These are phyloP conservation scores for Lerema accius DNA, from an alignment of 1,140 invertebrate species.

Conservation along the genomic window DNA sequence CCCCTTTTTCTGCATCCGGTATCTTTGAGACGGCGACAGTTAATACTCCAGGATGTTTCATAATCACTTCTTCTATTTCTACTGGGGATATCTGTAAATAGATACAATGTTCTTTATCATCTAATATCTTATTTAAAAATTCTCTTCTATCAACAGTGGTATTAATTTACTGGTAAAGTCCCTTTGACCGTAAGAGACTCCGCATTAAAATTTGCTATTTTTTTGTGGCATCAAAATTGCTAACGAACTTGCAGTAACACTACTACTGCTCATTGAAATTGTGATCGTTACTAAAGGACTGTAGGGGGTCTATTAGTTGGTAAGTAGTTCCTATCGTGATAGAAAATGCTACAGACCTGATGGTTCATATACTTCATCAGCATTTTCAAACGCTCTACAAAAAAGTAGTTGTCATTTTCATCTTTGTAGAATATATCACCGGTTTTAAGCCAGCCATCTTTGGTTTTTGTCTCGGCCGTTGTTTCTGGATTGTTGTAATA, in stretches of 20 bases:
- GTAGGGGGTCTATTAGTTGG: too few species aligned
- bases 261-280: too few species aligned
- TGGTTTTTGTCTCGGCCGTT: conserved; percentile 77
- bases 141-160: too few species aligned
- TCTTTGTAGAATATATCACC: conserved; percentile 89
- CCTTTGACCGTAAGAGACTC: too few species aligned
- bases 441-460: conserved; percentile 88
- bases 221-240: too few species aligned
- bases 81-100: conserved; percentile 56
- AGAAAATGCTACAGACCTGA: conserved; percentile 54
- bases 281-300: too few species aligned
- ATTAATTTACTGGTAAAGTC: too few species aligned
- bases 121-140: too few species aligned
- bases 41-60: conserved; percentile 83
- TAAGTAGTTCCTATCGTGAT: too few species aligned
- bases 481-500: conserved; percentile 65
- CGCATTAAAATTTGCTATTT: too few species aligned
- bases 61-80: conserved; percentile 85
- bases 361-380: conserved; percentile 86
- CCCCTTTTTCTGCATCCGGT: conserved; percentile 29
- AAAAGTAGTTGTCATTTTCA: conserved; percentile 85
- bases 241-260: too few species aligned
- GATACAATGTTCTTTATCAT: too few species aligned
- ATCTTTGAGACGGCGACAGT: conserved; percentile 87
- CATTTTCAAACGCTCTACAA: conserved; percentile 89